These are phyloP conservation scores for Adrianichthys oophorus DNA, from an alignment of 2,797 vertebrate species.

Conservation along the genomic window DNA sequence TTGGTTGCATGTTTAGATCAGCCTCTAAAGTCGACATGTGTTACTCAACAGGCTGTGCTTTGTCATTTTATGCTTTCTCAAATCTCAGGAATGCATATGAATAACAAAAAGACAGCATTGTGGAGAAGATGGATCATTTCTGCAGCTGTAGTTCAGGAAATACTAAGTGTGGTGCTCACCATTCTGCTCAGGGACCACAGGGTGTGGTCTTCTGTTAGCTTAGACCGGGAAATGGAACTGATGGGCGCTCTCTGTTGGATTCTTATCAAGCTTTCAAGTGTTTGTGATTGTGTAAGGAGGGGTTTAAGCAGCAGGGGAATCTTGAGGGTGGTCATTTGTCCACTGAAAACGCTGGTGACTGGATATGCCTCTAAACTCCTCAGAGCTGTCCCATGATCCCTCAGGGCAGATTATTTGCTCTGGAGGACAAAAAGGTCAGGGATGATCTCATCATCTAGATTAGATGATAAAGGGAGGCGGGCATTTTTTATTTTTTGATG, in stretches of 20 bases:
- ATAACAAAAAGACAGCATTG: slow-evolving; percentile 9
- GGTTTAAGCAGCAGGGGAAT: background rate
- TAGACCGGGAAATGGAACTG: slow-evolving; percentile 36
- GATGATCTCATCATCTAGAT: slow-evolving; percentile 70
- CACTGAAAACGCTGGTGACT: slow-evolving; percentile 32
- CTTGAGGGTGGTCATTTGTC: slow-evolving; percentile 50
- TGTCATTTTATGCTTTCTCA: slow-evolving; percentile 57
- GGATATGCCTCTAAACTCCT: slow-evolving; percentile 44
- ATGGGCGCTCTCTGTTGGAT: slow-evolving; percentile 22
- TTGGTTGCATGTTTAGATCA: slow-evolving; percentile 48
- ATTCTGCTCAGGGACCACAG: slow-evolving; percentile 8
- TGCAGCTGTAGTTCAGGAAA: slow-evolving; percentile 33
- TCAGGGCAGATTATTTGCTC: slow-evolving; percentile 66
- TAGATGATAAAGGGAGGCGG: slow-evolving; percentile 18
- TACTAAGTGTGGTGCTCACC: slow-evolving; percentile 6
- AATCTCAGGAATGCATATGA: slow-evolving; percentile 28
- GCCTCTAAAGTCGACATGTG: slow-evolving; percentile 27
- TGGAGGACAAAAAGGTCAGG: slow-evolving; percentile 47
- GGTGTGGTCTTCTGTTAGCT: slow-evolving; percentile 39
- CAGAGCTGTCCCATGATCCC: slow-evolving; percentile 50
- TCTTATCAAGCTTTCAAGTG: slow-evolving; percentile 34
- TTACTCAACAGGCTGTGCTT: slow-evolving; percentile 46
- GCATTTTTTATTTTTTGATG: no score
- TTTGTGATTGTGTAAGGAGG: slow-evolving; percentile 31
- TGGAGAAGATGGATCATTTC: slow-evolving; percentile 1